phyloP scores from a whole-genome alignment of 2,888 invertebrate species.

The Carcina quercana region DNA sequence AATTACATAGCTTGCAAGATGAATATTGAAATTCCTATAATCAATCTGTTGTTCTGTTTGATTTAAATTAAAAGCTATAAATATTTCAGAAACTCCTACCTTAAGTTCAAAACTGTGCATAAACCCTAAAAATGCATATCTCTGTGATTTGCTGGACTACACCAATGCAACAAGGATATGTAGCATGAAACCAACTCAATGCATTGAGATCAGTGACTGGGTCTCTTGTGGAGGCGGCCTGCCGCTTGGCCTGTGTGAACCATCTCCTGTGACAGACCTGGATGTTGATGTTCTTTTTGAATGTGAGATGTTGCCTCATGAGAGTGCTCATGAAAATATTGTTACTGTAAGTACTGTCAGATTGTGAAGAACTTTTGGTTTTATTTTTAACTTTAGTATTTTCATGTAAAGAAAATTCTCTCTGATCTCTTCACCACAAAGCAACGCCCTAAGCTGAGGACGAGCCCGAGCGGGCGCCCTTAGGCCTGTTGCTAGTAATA shows the following conservation, averaged over 20 bases:
- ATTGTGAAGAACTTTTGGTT: background rate
- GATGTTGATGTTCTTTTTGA: constrained; percentile 62
- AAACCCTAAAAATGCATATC: constrained; percentile 71
- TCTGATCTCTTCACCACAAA: no score
- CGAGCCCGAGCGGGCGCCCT: no score
- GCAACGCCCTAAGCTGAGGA: no score
- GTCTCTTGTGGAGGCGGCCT: constrained; percentile 56
- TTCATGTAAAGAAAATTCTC: background rate
- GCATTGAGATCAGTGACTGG: constrained; percentile 62
- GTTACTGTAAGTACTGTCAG: constrained; percentile 31
- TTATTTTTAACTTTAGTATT: background rate
- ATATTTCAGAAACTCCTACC: constrained; percentile 64
- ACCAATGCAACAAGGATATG: constrained; percentile 63
- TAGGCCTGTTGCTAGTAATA: no score
- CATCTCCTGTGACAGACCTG: constrained; percentile 40
- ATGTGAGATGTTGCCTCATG: constrained; percentile 65
- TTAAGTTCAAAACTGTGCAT: constrained; percentile 70
- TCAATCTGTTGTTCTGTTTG: no score
- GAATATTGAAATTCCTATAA: no score
- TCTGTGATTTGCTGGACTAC: constrained; percentile 76
- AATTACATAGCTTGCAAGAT: no score
- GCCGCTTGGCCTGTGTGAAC: constrained; percentile 52
- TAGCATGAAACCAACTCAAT: constrained; percentile 64
- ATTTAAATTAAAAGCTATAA: no score
- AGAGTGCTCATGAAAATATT: constrained; percentile 40